Evolutionary conservation across 2,113 vertebrate genomes (phyloP).

Genomic region (Scartelaos histophorus): DNA sequence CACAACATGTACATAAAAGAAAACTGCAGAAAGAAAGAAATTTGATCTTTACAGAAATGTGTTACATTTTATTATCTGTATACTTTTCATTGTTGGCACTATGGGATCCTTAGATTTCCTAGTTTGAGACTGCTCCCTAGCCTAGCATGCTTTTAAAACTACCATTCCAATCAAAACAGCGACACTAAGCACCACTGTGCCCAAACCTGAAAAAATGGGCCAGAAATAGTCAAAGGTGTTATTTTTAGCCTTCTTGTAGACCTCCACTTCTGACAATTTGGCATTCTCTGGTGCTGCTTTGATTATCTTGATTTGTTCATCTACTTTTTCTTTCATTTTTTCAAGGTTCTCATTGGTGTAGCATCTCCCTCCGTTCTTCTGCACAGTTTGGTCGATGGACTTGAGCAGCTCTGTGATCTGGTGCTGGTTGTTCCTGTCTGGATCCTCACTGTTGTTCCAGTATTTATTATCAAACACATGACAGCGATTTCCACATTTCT

Average conservation of each 20-base stretch:
- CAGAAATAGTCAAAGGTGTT: neutral
- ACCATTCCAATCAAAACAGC: neutral
- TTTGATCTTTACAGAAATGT: too few relatives aligned
- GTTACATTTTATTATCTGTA: too few relatives aligned
- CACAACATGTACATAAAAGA: too few relatives aligned
- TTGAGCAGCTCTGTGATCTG: conserved; percentile 41
- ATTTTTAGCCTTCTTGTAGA: neutral
- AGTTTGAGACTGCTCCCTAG: too few relatives aligned
- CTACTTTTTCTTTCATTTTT: neutral
- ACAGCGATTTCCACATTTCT: conserved; percentile 21
- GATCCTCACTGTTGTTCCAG: conserved; percentile 11
- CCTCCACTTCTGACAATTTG: neutral
- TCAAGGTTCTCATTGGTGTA: conserved; percentile 49
- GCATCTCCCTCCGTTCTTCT: conserved; percentile 10
- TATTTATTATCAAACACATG: conserved; percentile 50
- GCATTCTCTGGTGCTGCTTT: neutral
- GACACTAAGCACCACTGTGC: neutral
- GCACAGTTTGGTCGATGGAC: conserved; percentile 27
- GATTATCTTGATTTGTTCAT: neutral
- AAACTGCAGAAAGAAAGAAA: too few relatives aligned
- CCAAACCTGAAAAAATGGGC: neutral
- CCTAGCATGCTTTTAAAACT: neutral
- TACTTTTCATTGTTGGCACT: too few relatives aligned
- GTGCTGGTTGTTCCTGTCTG: conserved; percentile 31
- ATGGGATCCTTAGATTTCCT: too few relatives aligned